Conservation (phyloP, 2,888 invertebrate genomes). For the Coelinius sp. region DNA sequence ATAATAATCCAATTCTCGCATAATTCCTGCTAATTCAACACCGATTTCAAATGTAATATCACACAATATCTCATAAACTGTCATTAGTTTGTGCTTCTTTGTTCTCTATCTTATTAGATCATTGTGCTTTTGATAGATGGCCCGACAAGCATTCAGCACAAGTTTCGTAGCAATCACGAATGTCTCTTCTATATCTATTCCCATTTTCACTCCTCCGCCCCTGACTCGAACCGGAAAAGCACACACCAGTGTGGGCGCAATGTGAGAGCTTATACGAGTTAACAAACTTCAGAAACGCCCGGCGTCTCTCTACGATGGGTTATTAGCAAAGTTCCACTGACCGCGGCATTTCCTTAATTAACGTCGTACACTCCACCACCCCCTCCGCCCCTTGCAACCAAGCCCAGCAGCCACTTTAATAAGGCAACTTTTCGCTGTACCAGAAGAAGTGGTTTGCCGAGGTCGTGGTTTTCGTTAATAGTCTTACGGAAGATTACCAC, state of each 20-base stretch:
- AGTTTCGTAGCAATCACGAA: constrained; percentile 12
- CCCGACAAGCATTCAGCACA: background rate
- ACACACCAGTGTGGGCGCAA: background rate
- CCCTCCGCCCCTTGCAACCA: background rate
- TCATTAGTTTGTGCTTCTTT: background rate
- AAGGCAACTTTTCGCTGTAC: constrained; percentile 35
- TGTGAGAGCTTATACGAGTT: constrained; percentile 62
- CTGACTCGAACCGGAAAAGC: background rate
- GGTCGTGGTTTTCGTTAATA: constrained; percentile 35
- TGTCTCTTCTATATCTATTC: background rate
- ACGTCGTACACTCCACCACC: constrained; percentile 45
- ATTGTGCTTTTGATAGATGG: background rate
- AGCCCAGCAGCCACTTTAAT: constrained; percentile 34
- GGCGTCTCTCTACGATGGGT: constrained; percentile 48
- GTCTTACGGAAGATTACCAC: constrained; percentile 29
- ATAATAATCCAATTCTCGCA: constrained; percentile 36
- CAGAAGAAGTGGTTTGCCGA: constrained; percentile 26
- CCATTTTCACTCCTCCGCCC: background rate
- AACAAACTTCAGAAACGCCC: constrained; percentile 66
- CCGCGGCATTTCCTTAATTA: constrained; percentile 68
- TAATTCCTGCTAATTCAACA: constrained; percentile 33
- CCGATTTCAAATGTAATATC: constrained; percentile 1
- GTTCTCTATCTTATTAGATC: background rate
- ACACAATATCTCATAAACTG: constrained; percentile 3
- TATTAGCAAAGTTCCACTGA: constrained; percentile 69